These are phyloP conservation scores for Sylvia borin DNA, from an alignment of 2,797 vertebrate species.

Conservation along the genomic window DNA sequence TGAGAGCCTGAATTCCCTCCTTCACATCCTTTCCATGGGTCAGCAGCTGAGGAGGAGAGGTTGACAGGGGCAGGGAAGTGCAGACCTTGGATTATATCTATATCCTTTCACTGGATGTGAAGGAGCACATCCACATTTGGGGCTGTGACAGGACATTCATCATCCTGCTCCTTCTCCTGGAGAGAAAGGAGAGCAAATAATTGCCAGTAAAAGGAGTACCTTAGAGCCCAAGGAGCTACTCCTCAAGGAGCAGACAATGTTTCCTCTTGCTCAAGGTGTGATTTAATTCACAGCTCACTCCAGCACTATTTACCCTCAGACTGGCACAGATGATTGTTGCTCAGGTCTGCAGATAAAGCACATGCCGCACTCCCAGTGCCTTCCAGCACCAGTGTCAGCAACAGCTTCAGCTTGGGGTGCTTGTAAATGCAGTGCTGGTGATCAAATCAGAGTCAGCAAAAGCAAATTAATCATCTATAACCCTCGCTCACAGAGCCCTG, in stretches of 20 bases:
- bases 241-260: background rate
- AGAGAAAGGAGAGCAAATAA: background rate
- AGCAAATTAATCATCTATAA: rapidly evolving
- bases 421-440: background rate
- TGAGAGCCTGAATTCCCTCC: background rate
- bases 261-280: background rate
- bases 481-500: background rate
- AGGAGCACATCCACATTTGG: background rate
- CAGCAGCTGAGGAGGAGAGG: background rate
- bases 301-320: background rate
- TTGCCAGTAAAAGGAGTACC: background rate
- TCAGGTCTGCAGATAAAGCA: background rate
- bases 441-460: background rate
- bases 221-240: background rate
- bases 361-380: background rate
- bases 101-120: background rate
- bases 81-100: background rate
- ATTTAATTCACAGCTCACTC: background rate
- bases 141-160: conserved; percentile 4
- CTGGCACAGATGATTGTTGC: background rate
- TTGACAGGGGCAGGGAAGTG: background rate
- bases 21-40: background rate
- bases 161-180: background rate
- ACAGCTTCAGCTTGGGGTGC: too few species aligned
- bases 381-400: rapidly evolving